Base-by-base conservation (phyloP, 1,140 invertebrate genomes). In the Manduca sexta region DNA sequence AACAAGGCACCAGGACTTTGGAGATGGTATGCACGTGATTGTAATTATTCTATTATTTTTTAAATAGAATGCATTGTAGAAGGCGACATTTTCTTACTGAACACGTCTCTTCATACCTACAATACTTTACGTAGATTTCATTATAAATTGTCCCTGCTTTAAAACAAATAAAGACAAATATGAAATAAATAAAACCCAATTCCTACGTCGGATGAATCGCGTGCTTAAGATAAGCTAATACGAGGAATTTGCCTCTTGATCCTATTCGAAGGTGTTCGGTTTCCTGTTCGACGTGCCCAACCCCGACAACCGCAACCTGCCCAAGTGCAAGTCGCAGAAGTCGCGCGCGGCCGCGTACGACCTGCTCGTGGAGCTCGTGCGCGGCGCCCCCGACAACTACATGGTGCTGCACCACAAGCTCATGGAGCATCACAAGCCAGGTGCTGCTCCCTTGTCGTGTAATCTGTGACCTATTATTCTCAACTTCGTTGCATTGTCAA, bases 311-410 rank as follows among this genome's bases (percentile, higher is more conserved):
- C 89, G 96, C 11, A 91, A 96, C 63, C 90, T 97, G 3, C 96
- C 97, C 0, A 97, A 97, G 73, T 98, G 96, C 80, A 98, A 98
- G 83, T 96, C 95, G 37, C 92, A 93, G 49, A 90, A 93, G 15
- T 94, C 95, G 0, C 88, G 97, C 18, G 94, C 95, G 0, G 93
- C 95, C 1, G 94, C 95, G 0, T 98, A 96, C 69, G 96, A 98
- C 85, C 80, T 98, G 1, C 75, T 98, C 0, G 92, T 97, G 10
- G 97, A 98, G 73, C 77, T 98, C 47, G 92, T 93, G 0, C 93
- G 94, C 69, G 93, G 92, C 14, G 91, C 92, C 37, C 91, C 93
- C 0, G 92, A 93, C n/a, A 98, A 97, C 85, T 97, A 96, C 69
- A 90, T 89, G 56, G 89, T 94, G 44, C 85, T 98, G 1, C 94